phyloP scores from a whole-genome alignment of 2,888 invertebrate species.

The Lasioglossum pauxillum region DNA sequence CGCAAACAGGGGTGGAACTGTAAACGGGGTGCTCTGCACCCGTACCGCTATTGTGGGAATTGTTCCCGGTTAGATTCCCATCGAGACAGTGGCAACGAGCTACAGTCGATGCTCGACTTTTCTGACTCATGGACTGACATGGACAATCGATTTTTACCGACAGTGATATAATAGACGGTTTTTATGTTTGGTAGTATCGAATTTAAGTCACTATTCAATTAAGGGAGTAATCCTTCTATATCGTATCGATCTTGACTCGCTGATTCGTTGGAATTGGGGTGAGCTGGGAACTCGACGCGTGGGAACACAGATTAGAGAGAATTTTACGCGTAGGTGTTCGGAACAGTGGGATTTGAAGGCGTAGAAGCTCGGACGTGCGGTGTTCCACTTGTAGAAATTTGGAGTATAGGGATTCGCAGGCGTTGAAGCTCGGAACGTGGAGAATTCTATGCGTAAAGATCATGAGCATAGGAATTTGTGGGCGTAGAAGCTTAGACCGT shows the following conservation, averaged over 20 bases:
- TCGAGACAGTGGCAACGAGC: conserved; percentile 30
- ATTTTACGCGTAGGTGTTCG: background rate
- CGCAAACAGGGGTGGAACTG: conserved; percentile 37
- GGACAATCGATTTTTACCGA: background rate
- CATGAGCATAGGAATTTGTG: background rate
- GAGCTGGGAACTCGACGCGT: background rate
- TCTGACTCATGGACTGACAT: background rate
- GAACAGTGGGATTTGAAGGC: background rate
- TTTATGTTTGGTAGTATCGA: background rate
- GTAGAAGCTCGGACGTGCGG: background rate
- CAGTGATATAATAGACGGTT: background rate
- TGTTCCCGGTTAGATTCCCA: conserved; percentile 59
- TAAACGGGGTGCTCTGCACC: conserved; percentile 27
- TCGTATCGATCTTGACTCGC: background rate
- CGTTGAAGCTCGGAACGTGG: background rate
- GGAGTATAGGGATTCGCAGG: background rate
- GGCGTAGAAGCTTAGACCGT: too few relatives aligned
- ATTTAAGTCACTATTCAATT: background rate
- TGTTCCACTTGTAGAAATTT: background rate
- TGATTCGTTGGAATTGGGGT: background rate
- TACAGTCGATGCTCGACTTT: conserved; percentile 35
- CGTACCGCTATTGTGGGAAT: conserved; percentile 64
- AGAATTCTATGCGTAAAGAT: background rate
- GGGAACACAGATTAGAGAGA: background rate
- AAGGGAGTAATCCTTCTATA: background rate